Base-by-base conservation (phyloP, 2,888 invertebrate genomes). In the Macrosoma leucophasiata region DNA sequence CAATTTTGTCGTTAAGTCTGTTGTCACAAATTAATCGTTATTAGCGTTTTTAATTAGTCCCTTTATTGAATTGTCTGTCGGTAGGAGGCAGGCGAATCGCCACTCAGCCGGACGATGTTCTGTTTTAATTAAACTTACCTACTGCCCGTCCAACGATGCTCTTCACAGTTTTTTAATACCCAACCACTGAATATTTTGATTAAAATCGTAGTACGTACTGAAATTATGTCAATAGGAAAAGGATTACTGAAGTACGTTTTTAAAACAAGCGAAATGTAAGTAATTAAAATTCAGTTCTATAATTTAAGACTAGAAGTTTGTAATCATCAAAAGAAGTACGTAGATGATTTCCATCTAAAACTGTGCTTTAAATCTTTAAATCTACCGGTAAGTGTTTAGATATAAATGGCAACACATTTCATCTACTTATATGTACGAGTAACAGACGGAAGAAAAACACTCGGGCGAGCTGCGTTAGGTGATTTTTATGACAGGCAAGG, bases 111-210 rank as follows among this genome's bases (percentile, higher is more conserved):
- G 52, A 51, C 54, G 58, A 60, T 59, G 58, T 61, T 62, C 60
- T 50, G 59, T 67, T 78, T 78, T 77, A 77, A 78, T 78, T 76
- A 77, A 75, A 74, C 56, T 59, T 55, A 57, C 58, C 50, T 55
- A 45, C 48, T 45, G 55, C 48, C 52, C 49, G 48, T 45, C 29
- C 50, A 34, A 43, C 42, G 43, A 52, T 53, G 47, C 43, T 49
- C 46, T 41, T n/a, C n/a, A n/a, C n/a, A n/a, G n/a, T n/a, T n/a
- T n/a, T n/a, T n/a, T n/a, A n/a, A n/a, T n/a, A n/a, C n/a, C n/a
- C n/a, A n/a, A n/a, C n/a, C n/a, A 13, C 29, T 22, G 34, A 32
- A 33, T 19, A 11, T 30, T n/a, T 5, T 20, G 13, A 19, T 28
- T 19, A 13, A 28, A 28, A 12, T 8, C 13, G 12, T 21, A 21